phyloP scores from a whole-genome alignment of 2,113 vertebrate species.

The Chloebia gouldiae region DNA sequence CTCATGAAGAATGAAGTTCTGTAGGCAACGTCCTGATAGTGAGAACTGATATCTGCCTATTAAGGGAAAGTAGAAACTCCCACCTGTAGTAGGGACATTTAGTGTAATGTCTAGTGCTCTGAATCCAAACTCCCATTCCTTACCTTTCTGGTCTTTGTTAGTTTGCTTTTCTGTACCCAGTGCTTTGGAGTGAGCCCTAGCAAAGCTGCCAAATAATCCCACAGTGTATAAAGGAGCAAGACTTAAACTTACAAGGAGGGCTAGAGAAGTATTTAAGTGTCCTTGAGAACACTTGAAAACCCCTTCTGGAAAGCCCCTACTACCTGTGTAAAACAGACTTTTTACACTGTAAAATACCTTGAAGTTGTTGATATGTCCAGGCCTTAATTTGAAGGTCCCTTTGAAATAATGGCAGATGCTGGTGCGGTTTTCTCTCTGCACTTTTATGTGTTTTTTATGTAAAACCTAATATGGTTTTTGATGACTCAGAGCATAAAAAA shows the following conservation, averaged over 20 bases:
- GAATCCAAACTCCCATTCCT: not conserved
- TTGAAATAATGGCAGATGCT: not conserved
- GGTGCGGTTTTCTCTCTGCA: not conserved
- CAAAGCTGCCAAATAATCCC: constrained; percentile 16
- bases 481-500: not conserved
- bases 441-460: not conserved
- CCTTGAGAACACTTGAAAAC: constrained; percentile 28
- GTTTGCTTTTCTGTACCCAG: not conserved
- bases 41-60: not conserved
- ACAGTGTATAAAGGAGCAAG: not conserved
- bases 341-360: constrained; percentile 10
- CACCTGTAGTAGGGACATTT: not conserved
- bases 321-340: not conserved
- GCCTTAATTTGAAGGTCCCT: not conserved
- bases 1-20: not conserved
- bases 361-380: not conserved
- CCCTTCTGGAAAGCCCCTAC: constrained; percentile 35
- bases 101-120: not conserved
- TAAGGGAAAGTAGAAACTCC: not conserved
- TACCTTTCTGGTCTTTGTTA: not conserved
- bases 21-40: not conserved
- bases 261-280: constrained; percentile 30
- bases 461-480: not conserved
- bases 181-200: not conserved
- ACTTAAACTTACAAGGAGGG: constrained; percentile 10